Base-by-base conservation (phyloP, 1,140 invertebrate species). In the Onthophagus taurus region DNA sequence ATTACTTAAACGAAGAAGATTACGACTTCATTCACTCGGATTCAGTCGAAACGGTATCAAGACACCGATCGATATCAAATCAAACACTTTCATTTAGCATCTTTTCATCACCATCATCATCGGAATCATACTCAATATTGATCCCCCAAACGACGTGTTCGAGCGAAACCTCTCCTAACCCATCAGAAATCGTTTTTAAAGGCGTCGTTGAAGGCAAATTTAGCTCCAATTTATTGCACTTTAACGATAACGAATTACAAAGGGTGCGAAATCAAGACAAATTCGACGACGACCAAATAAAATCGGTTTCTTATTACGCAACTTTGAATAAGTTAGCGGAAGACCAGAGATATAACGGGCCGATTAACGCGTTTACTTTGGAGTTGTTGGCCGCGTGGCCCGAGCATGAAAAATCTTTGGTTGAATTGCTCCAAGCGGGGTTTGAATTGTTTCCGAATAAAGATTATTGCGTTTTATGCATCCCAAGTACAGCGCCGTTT, bases 371-470 rank as follows among this genome's bases (percentile, higher is more conserved):
- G 2, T 78, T 84, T 53, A 58, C 72, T 8, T 64, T 83, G 12
- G 78, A 83, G 61, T 52, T 83, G 3, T 77, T 79, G 52, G 76
- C 74, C 44, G 74, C 79, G 50, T 67, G 77, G 47, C 67, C 72
- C 31, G 68, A 72, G 54, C 76, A 75, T 50, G 73, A 78, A 52
- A 72, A 76, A 61, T n/a, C 64, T 45, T 16, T 55, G 69, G 0
- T 62, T 58, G 24, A 77, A 49, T 75, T 83, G 47, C 58, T 84
- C 8, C 68, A 74, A 50, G 74, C 73, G 16, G 72, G 77, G 0
- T 85, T 79, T 56, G 72, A 80, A 44, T 62, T 76, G 44, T 85
- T 80, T 52, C 78, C 80, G 0, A 66, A 77, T 19, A 54, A 69
- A 43, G 78, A 83, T 39, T 85, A 82, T 53, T 77, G 75, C 52